Evolutionary conservation across 2,113 vertebrate genomes (phyloP).

Genomic region (Ranitomeya variabilis): DNA sequence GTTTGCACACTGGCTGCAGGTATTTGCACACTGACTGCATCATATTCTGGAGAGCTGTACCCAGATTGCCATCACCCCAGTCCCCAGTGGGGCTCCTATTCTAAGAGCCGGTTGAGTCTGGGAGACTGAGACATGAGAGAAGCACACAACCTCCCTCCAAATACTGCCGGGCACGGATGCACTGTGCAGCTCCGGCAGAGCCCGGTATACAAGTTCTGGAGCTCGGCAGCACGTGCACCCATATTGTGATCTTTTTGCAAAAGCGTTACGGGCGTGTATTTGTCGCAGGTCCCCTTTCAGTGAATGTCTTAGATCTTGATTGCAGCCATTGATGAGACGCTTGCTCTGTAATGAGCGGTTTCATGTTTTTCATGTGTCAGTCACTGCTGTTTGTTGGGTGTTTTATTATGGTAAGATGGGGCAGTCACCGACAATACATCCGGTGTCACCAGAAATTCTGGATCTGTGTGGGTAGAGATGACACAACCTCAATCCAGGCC

Average conservation of each 20-base stretch:
- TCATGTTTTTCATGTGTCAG: background rate
- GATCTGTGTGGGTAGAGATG: constrained; percentile 58
- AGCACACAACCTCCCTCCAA: too few relatives aligned
- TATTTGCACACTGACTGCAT: too few relatives aligned
- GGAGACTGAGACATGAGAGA: too few relatives aligned
- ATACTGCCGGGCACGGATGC: too few relatives aligned
- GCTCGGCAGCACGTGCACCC: background rate
- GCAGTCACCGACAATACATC: constrained; percentile 66
- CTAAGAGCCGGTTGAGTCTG: too few relatives aligned
- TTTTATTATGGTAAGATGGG: constrained; percentile 56
- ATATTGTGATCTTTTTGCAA: background rate
- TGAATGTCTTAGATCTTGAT: background rate
- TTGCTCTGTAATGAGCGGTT: background rate
- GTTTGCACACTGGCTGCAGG: too few relatives aligned
- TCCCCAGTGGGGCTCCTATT: too few relatives aligned
- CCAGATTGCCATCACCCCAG: too few relatives aligned
- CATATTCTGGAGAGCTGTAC: too few relatives aligned
- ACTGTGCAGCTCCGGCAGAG: background rate
- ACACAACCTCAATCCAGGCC: constrained; percentile 15
- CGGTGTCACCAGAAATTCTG: constrained; percentile 67
- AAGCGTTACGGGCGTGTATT: background rate
- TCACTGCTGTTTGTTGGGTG: constrained; percentile 9
- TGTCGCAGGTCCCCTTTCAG: background rate
- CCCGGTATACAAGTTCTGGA: background rate
- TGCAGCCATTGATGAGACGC: too few relatives aligned